phyloP scores from a whole-genome alignment of 2,797 vertebrate genomes.

The Aselliscus stoliczkanus region DNA sequence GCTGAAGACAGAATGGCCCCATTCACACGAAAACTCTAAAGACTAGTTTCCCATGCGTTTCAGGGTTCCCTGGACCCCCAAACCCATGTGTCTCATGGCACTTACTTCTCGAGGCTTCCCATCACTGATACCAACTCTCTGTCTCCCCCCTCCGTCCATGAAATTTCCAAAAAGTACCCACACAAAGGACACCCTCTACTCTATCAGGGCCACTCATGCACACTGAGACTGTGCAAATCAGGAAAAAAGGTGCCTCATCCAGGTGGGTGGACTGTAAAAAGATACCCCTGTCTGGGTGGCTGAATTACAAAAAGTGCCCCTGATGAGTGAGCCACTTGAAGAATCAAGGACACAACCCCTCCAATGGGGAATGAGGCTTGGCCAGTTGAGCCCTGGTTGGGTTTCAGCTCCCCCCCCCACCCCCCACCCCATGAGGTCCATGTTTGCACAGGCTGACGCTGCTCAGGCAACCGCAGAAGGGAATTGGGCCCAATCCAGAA shows the following conservation, averaged over 20 bases:
- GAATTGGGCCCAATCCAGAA: background rate
- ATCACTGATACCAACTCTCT: background rate
- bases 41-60: background rate
- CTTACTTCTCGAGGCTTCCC: rapidly evolving
- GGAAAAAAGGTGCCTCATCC: rapidly evolving
- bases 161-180: background rate
- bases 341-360: background rate
- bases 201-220: rapidly evolving
- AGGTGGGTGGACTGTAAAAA: background rate
- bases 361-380: rapidly evolving
- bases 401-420: too few species aligned
- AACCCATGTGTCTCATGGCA: rapidly evolving
- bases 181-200: background rate
- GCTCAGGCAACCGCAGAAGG: too few species aligned
- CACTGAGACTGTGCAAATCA: background rate
- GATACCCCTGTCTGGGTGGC: background rate
- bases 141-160: too few species aligned
- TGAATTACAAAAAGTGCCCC: background rate
- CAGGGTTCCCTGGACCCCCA: rapidly evolving
- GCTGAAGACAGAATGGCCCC: background rate
- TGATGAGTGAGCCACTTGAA: background rate
- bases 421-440: rapidly evolving
- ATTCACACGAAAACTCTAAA: background rate
- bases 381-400: background rate
- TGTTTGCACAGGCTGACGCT: too few species aligned